A percentile compares a stretch with the other conserved stretches of the same genome.
Conservation (phyloP, 2,797 vertebrate genomes). For the Argentina silus region DNA sequence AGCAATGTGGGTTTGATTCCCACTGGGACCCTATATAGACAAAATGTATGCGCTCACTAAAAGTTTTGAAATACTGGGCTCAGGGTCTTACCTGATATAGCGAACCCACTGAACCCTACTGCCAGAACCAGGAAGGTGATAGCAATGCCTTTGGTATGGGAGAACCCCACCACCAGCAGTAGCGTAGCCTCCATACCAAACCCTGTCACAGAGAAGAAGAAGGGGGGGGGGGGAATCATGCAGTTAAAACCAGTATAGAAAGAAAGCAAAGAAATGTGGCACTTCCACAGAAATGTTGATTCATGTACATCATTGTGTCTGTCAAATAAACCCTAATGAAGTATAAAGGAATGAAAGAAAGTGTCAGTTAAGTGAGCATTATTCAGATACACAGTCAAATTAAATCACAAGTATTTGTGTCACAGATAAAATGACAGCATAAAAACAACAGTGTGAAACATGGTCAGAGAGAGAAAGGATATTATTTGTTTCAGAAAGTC, state of each 20-base stretch:
- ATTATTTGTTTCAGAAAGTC: too few relatives aligned
- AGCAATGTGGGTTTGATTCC: too few relatives aligned
- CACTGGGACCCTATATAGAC: too few relatives aligned
- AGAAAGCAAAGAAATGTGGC: too few relatives aligned
- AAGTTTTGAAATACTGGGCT: too few relatives aligned
- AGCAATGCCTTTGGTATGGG: conserved; percentile 87
- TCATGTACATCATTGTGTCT: too few relatives aligned
- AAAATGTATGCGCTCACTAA: not conserved
- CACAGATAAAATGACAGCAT: not conserved
- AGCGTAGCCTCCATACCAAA: conserved; percentile 93
- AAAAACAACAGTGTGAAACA: not conserved
- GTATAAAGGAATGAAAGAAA: not conserved
- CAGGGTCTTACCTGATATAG: conserved; percentile 85
- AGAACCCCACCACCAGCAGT: conserved; percentile 91
- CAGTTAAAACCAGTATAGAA: too few relatives aligned
- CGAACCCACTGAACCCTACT: conserved; percentile 93
- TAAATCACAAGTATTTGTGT: not conserved
- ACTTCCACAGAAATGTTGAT: too few relatives aligned
- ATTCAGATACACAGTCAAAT: conserved; percentile 5
- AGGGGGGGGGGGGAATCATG: too few relatives aligned
- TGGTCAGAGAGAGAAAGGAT: not conserved
- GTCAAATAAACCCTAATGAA: not conserved
- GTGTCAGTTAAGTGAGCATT: not conserved
- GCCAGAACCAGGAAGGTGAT: conserved; percentile 91
- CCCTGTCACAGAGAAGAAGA: conserved; percentile 59